Base-by-base conservation (phyloP, 2,797 vertebrate species). In the Caiman crocodilus region DNA sequence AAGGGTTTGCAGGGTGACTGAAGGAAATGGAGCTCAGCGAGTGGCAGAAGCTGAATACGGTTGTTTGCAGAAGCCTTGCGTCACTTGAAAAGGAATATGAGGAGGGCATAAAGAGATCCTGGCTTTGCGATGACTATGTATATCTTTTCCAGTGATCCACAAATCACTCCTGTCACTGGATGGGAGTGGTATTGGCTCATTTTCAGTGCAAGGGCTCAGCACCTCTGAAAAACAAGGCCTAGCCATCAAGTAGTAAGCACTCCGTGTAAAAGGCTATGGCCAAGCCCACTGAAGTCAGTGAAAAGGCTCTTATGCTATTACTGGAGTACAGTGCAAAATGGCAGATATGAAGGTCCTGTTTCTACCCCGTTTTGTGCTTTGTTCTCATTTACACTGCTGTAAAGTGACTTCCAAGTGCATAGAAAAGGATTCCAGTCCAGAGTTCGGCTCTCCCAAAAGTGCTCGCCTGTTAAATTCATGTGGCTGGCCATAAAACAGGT, bases 301-400 rank as follows among this genome's bases (percentile, higher is more conserved):
- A 88, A 83, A 87, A 95, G 91, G 63, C 94, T 96, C 94, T 94
- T 93, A 95, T 76, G 60, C 71, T 74, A 0, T 0, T 86, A 91
- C 93, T 95, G 95, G 93, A 97, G 91, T 0, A 65, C 71, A 61
- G 92, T 86, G 91, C 80, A 95, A 95, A 95, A 0, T 35, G 95
- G 81, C 59, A 89, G 93, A 92, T 91, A 80, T 90, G 91, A 84
- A 92, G 87, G 94, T 85, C 93, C 93, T 87, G 20, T 90, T 94
- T 96, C 82, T 95, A 83, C 21, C 2, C 88, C 78, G 76, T 90
- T 86, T 96, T 93, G 93, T 83, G 79, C 78, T 90, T 94, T 88
- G 94, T 92, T 92, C 76, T 93, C 94, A 93, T 96, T 94, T 94
- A 94, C 94, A 91, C 85, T 86, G 95, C 93, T 90, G 92, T 93